Percentiles rank a stretch among this genome's conserved stretches.
Conservation (phyloP, 2,888 invertebrate species). For the Volucella inanis region DNA sequence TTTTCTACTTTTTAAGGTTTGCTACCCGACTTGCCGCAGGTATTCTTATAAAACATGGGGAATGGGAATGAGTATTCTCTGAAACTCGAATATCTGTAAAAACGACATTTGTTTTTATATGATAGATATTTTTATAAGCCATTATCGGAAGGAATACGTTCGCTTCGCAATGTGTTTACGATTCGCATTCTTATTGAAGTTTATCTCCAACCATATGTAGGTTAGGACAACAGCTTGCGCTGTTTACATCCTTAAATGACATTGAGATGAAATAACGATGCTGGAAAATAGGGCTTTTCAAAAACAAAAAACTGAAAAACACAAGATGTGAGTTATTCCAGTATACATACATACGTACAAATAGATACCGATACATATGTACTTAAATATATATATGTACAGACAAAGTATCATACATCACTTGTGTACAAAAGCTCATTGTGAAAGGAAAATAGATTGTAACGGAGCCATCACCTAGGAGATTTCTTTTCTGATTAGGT, state of each 20-base stretch:
- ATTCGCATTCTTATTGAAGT: slow-evolving; percentile 72
- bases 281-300: slow-evolving; percentile 2
- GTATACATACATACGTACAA: not conserved
- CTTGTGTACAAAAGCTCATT: slow-evolving; percentile 53
- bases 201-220: slow-evolving; percentile 41
- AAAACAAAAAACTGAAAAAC: slow-evolving; percentile 35
- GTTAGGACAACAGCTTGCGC: slow-evolving; percentile 64
- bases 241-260: slow-evolving; percentile 67
- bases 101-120: slow-evolving; percentile 70
- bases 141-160: slow-evolving; percentile 72
- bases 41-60: slow-evolving; percentile 17
- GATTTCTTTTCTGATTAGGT: slow-evolving; percentile 60
- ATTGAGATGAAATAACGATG: too few relatives aligned
- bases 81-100: slow-evolving; percentile 22
- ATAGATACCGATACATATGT: not conserved
- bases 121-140: slow-evolving; percentile 74
- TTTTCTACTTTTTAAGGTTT: slow-evolving; percentile 51
- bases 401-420: not conserved
- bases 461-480: slow-evolving; percentile 60
- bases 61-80: not conserved
- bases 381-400: not conserved
- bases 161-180: slow-evolving; percentile 72
- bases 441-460: slow-evolving; percentile 46
- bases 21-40: slow-evolving; percentile 53
- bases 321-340: not conserved